These are phyloP conservation scores for Caranx melampygus DNA, from an alignment of 2,113 vertebrate genomes.

Conservation along the genomic window DNA sequence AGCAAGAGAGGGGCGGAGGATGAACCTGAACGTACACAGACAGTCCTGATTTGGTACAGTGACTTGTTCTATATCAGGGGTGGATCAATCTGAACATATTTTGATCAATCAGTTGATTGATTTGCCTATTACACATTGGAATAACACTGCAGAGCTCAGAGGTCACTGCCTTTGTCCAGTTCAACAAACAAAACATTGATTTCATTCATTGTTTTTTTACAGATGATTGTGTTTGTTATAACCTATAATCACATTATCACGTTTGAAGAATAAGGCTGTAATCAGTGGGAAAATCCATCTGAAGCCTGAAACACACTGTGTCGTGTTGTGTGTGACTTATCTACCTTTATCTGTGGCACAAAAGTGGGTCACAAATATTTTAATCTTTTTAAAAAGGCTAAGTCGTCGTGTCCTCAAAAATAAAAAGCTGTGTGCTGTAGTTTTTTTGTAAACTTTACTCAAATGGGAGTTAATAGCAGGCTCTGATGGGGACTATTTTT, in stretches of 20 bases:
- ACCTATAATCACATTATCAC: no score
- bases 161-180: no score
- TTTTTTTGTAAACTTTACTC: no score
- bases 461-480: no score
- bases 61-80: background rate
- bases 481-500: background rate
- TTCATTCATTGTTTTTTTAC: no score
- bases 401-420: no score
- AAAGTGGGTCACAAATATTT: background rate
- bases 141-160: no score
- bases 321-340: background rate
- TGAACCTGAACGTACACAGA: background rate
- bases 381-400: background rate
- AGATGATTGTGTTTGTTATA: no score
- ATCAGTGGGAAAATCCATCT: background rate
- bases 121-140: background rate
- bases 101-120: background rate
- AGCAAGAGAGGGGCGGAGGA: conserved; percentile 1
- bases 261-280: no score
- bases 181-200: no score
- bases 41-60: background rate
- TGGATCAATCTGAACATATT: background rate
- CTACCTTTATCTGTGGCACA: background rate
- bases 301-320: background rate
- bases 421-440: no score